Evolutionary conservation across 2,888 invertebrate genomes (phyloP).

Genomic region (Hyposoter dolosus): DNA sequence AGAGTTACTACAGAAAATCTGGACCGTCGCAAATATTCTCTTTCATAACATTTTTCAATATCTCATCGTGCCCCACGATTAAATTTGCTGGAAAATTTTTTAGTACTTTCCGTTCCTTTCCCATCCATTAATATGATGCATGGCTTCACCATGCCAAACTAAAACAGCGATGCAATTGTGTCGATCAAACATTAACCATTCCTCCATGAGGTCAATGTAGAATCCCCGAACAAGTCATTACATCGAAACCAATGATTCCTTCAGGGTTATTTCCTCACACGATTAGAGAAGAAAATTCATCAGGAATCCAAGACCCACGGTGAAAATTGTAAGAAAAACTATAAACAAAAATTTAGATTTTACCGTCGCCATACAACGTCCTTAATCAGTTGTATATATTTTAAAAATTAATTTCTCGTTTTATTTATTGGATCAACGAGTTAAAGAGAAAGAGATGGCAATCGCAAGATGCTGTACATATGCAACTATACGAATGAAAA

Average conservation of each 20-base stretch:
- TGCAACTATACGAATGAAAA: conserved; percentile 27
- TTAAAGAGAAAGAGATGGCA: background rate
- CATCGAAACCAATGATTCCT: background rate
- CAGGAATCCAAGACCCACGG: too few species aligned
- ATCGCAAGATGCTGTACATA: background rate
- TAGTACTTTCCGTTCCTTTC: background rate
- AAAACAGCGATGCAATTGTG: background rate
- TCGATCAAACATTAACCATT: background rate
- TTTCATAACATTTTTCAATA: background rate
- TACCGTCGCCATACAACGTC: too few species aligned
- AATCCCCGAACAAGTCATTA: background rate
- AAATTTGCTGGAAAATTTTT: background rate
- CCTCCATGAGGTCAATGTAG: background rate
- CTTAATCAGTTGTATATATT: background rate
- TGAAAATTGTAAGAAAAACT: too few species aligned
- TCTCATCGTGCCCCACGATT: background rate
- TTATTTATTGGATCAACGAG: background rate
- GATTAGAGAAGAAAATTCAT: background rate
- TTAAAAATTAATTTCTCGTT: background rate
- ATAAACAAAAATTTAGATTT: too few species aligned
- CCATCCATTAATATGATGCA: background rate
- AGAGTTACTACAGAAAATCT: background rate
- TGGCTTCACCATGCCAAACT: background rate
- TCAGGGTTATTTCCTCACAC: background rate
- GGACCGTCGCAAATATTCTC: background rate